These are phyloP conservation scores for Drosophila eugracilis DNA, from an alignment of 1,140 invertebrate species.

Conservation along the genomic window DNA sequence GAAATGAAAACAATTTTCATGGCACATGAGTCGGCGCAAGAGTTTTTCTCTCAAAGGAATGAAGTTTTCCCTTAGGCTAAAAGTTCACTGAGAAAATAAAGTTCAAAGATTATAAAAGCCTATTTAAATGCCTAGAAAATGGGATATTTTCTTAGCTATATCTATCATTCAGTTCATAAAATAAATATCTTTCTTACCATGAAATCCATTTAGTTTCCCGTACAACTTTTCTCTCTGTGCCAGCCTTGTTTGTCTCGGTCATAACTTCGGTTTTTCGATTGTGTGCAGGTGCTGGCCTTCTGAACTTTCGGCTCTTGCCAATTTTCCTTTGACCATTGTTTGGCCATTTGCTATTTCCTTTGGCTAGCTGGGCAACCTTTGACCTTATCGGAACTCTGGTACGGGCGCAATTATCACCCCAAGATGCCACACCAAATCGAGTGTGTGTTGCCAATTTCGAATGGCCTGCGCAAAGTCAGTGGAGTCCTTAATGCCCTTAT, in stretches of 20 bases:
- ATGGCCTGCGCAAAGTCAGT: slow-evolving; percentile 45
- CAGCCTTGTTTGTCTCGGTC: slow-evolving; percentile 6
- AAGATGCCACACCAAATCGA: slow-evolving; percentile 25
- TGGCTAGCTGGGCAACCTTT: slow-evolving; percentile 31
- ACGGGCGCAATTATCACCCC: slow-evolving; percentile 36
- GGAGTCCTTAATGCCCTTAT: slow-evolving; percentile 76
- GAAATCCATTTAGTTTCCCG: background rate
- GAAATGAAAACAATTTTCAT: slow-evolving; percentile 78
- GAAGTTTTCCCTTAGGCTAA: background rate
- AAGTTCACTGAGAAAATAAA: background rate
- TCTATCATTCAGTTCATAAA: too few relatives aligned
- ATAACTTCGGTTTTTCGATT: slow-evolving; percentile 41
- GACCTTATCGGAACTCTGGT: slow-evolving; percentile 32
- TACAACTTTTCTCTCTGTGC: slow-evolving; percentile 5
- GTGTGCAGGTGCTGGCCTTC: slow-evolving; percentile 39
- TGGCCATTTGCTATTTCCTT: background rate
- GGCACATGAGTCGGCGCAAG: slow-evolving; percentile 67
- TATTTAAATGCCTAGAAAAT: background rate
- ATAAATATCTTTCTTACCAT: background rate
- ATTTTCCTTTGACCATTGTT: slow-evolving; percentile 7
- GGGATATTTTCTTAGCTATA: too few relatives aligned
- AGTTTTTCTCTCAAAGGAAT: background rate
- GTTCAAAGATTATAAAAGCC: background rate
- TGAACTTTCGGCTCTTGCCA: slow-evolving; percentile 7
- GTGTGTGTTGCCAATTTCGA: slow-evolving; percentile 22